Percentiles rank a stretch among this genome's conserved stretches.
phyloP scores from a whole-genome alignment of 2,797 vertebrate genomes.

The Tympanoctomys barrerae region DNA sequence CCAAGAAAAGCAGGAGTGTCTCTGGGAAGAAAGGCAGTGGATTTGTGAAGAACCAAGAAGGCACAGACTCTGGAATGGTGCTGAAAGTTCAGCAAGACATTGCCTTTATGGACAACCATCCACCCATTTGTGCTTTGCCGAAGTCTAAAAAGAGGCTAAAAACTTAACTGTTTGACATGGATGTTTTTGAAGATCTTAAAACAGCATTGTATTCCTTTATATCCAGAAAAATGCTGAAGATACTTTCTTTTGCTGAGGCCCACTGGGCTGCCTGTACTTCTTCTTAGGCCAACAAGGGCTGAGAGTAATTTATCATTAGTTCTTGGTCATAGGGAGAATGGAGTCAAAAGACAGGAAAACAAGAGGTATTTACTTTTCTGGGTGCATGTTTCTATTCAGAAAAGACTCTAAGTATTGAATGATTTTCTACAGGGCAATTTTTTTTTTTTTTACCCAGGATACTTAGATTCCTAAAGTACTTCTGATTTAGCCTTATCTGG shows the following conservation, averaged over 20 bases:
- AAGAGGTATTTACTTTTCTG: neutral
- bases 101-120: slow-evolving; percentile 34
- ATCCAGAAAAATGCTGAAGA: neutral
- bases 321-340: slow-evolving; percentile 24
- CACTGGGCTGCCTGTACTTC: neutral
- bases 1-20: neutral
- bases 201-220: neutral
- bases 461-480: slow-evolving; percentile 31
- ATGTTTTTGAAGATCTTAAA: neutral
- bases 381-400: neutral
- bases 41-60: neutral
- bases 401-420: slow-evolving; percentile 60
- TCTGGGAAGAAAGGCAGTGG: neutral
- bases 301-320: neutral
- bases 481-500: slow-evolving; percentile 35
- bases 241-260: neutral
- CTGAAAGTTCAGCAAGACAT: neutral
- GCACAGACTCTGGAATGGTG: neutral
- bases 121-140: neutral
- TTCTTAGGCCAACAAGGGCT: neutral
- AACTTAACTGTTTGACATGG: neutral
- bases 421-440: neutral
- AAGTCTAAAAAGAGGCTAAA: slow-evolving; percentile 9
- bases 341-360: neutral
- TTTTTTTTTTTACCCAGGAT: slow-evolving; percentile 43